phyloP scores from a whole-genome alignment of 2,797 vertebrate species.

The Catamblyrhynchus diadema region DNA sequence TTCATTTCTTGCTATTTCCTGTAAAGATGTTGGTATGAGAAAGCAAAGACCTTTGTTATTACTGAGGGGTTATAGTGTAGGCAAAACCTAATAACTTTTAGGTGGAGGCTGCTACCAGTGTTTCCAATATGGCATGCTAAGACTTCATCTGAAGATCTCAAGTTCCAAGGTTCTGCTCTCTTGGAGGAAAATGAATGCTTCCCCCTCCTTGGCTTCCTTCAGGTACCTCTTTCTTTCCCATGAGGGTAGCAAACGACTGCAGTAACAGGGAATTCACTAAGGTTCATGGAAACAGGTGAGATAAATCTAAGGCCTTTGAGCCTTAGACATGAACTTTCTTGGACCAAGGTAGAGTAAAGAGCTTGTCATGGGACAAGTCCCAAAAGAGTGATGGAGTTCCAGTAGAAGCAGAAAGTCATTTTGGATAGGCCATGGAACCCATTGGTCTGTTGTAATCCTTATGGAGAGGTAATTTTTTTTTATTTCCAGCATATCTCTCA shows the following conservation, averaged over 20 bases:
- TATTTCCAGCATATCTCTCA: neutral
- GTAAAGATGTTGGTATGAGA: neutral
- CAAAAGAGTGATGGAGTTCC: neutral
- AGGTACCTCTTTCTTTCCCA: neutral
- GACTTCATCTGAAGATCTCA: neutral
- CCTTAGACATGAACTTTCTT: neutral
- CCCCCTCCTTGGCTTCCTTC: fast-evolving
- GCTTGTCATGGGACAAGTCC: neutral
- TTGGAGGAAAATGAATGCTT: neutral
- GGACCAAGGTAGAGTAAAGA: neutral
- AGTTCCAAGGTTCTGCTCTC: neutral
- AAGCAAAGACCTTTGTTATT: neutral
- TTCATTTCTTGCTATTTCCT: neutral
- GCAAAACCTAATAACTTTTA: neutral
- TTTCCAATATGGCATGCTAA: neutral
- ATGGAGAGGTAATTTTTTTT: neutral
- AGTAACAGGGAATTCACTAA: neutral
- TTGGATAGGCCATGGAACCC: neutral
- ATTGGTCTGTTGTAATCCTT: neutral
- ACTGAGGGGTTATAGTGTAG: neutral
- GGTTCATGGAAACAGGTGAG: neutral
- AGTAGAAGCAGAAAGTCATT: neutral
- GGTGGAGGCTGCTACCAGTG: fast-evolving
- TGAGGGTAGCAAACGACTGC: neutral
- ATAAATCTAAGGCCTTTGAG: neutral